A percentile compares a stretch with the other conserved stretches of the same genome.
These are phyloP conservation scores for Dreissena rostriformis DNA, from an alignment of 1,140 invertebrate genomes.

Conservation along the genomic window DNA sequence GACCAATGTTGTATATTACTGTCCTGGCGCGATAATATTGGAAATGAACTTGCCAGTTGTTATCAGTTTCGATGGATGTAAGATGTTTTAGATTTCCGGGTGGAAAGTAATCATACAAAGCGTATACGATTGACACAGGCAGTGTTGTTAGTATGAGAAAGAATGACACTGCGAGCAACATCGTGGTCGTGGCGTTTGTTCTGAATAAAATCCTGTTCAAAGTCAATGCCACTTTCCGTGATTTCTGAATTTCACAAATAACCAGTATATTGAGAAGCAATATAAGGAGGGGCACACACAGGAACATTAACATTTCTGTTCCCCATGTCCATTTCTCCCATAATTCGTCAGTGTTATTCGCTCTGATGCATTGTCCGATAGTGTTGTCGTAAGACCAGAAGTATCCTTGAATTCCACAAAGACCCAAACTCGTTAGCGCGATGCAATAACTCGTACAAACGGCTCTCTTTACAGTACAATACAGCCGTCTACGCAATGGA, in stretches of 20 bases:
- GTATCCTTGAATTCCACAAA: constrained; percentile 74
- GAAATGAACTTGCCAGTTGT: constrained; percentile 65
- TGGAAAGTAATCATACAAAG: constrained; percentile 60
- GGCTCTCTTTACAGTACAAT: constrained; percentile 90
- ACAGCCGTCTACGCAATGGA: constrained; percentile 86
- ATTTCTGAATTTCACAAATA: constrained; percentile 67
- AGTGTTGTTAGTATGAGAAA: constrained; percentile 72
- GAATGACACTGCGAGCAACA: constrained; percentile 72
- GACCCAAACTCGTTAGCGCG: constrained; percentile 56
- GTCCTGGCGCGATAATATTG: constrained; percentile 57
- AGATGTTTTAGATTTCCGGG: constrained; percentile 20
- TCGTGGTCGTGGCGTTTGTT: constrained; percentile 68
- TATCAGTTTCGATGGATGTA: constrained; percentile 35
- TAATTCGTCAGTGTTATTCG: constrained; percentile 45
- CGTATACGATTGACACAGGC: constrained; percentile 68
- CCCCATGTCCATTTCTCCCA: constrained; percentile 71
- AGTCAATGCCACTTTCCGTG: constrained; percentile 43
- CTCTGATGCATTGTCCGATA: constrained; percentile 12
- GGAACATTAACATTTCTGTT: constrained; percentile 71
- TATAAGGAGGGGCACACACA: constrained; percentile 66
- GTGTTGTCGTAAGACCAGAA: constrained; percentile 70
- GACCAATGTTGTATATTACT: constrained; percentile 66
- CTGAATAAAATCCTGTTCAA: constrained; percentile 47
- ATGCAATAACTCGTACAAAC: constrained; percentile 68
- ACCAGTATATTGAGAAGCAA: constrained; percentile 71